phyloP scores from a whole-genome alignment of 1,140 invertebrate species.

The Eciton burchellii region DNA sequence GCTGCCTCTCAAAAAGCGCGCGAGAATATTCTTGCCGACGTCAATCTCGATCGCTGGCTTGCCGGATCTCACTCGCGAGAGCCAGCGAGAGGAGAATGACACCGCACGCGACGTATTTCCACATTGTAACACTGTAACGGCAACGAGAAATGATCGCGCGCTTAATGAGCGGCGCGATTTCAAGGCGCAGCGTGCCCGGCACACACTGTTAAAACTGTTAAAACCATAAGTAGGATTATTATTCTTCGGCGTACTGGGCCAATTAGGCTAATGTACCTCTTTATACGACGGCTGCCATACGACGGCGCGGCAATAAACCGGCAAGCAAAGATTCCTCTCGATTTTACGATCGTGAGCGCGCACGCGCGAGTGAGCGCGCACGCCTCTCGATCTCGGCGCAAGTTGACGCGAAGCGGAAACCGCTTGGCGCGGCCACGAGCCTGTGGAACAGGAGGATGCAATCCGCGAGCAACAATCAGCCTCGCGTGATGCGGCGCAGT shows the following conservation, averaged over 20 bases:
- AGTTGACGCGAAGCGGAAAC: not conserved
- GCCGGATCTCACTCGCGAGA: not conserved
- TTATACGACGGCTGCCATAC: slow-evolving; percentile 5
- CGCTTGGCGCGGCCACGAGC: not conserved
- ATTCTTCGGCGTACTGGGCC: slow-evolving; percentile 17
- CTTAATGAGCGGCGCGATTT: slow-evolving; percentile 36
- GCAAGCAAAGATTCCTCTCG: slow-evolving; percentile 28
- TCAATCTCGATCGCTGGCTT: not conserved
- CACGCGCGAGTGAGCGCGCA: not conserved
- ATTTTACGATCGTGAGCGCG: slow-evolving; percentile 34
- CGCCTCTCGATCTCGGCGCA: not conserved
- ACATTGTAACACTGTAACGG: slow-evolving; percentile 8
- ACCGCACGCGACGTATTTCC: not conserved
- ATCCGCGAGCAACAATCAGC: slow-evolving; percentile 67
- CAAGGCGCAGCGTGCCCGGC: not conserved
- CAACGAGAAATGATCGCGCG: slow-evolving; percentile 30
- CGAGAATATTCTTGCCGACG: not conserved
- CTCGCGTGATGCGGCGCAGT: slow-evolving; percentile 78
- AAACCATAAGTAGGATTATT: slow-evolving; percentile 43
- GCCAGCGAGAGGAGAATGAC: not conserved
- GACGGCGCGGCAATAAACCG: slow-evolving; percentile 2
- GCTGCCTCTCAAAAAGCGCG: too few species aligned
- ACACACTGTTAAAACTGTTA: not conserved
- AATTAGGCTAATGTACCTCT: slow-evolving; percentile 44
- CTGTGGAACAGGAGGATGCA: slow-evolving; percentile 40